phyloP scores from a whole-genome alignment of 2,797 vertebrate genomes.

The Anableps anableps region DNA sequence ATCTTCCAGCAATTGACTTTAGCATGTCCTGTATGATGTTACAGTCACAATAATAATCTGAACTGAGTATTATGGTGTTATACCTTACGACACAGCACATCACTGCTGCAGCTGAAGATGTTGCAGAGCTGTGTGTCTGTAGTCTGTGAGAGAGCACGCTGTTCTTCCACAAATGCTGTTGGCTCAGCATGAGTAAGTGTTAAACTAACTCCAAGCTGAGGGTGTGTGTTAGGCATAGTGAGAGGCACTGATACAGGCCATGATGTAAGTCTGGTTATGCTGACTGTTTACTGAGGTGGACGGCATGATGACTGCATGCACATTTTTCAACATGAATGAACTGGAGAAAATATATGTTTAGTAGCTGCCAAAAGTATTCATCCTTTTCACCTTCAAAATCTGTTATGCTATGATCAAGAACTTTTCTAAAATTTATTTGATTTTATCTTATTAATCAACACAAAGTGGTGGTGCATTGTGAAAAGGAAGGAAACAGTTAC shows the following conservation, averaged over 20 bases:
- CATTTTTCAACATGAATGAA: constrained; percentile 5
- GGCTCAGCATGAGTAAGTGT: constrained; percentile 70
- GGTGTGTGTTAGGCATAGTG: constrained; percentile 59
- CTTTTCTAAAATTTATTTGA: background rate
- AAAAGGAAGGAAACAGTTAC: background rate
- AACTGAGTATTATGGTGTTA: background rate
- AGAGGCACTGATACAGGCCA: constrained; percentile 60
- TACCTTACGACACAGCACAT: constrained; percentile 29
- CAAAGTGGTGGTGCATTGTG: background rate
- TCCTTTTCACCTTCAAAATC: background rate
- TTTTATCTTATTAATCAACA: background rate
- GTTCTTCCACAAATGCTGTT: constrained; percentile 57
- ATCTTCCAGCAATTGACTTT: background rate
- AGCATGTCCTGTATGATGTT: background rate
- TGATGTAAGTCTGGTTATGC: constrained; percentile 65
- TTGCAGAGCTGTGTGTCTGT: constrained; percentile 54
- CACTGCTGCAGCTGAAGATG: constrained; percentile 48
- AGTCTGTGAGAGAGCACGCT: constrained; percentile 50
- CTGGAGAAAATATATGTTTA: background rate
- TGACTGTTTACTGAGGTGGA: constrained; percentile 50
- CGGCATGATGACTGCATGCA: constrained; percentile 31
- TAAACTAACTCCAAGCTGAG: constrained; percentile 68
- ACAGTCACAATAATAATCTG: constrained; percentile 18
- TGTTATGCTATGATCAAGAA: background rate
- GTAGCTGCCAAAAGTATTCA: background rate